Conservation (phyloP, 2,888 invertebrate species). For the Agonopterix heracliana region DNA sequence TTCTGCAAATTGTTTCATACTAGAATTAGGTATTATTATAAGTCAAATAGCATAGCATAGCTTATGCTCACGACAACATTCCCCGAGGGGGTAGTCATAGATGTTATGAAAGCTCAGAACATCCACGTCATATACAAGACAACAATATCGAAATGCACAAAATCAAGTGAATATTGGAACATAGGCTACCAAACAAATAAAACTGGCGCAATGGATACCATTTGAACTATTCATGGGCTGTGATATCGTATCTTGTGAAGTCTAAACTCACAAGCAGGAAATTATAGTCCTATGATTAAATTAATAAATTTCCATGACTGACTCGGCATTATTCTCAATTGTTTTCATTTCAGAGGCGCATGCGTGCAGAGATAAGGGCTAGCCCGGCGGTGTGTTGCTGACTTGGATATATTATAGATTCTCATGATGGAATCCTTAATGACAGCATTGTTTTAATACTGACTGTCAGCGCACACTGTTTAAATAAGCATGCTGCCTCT, state of each 20-base stretch:
- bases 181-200: slow-evolving; percentile 26
- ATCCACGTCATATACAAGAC: no score
- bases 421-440: slow-evolving; percentile 35
- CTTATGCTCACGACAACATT: no score
- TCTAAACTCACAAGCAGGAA: no score
- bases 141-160: no score
- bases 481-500: slow-evolving; percentile 72
- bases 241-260: no score
- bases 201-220: slow-evolving; percentile 51
- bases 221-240: no score
- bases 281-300: slow-evolving; percentile 28
- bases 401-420: slow-evolving; percentile 33
- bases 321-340: slow-evolving; percentile 72
- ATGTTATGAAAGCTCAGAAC: no score
- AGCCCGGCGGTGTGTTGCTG: slow-evolving; percentile 71
- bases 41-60: no score
- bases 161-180: slow-evolving; percentile 68
- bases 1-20: no score
- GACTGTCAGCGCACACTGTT: slow-evolving; percentile 72
- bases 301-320: slow-evolving; percentile 72
- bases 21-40: no score
- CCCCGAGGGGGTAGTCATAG: no score
- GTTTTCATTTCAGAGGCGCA: slow-evolving; percentile 77
- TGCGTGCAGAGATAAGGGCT: slow-evolving; percentile 72
- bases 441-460: slow-evolving; percentile 28